Percentiles rank a stretch among this genome's conserved stretches.
Conservation (phyloP, 2,797 vertebrate species). For the Spea hammondii region DNA sequence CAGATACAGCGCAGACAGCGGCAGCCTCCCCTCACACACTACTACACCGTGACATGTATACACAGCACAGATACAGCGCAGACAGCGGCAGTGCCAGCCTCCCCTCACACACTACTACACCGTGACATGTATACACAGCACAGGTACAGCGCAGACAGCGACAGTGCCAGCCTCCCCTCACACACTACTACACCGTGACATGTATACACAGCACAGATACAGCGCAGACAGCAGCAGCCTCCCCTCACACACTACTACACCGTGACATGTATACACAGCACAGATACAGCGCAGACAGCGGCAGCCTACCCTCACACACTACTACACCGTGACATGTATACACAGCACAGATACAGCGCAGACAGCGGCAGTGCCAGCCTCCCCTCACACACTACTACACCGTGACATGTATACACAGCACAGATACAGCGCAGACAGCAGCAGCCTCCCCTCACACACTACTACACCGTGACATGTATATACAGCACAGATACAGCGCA, state of each 20-base stretch:
- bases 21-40: constrained; percentile 14
- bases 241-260: background rate
- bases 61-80: no score
- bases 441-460: no score
- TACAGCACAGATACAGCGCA: background rate
- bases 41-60: background rate
- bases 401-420: background rate
- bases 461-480: background rate
- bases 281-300: background rate
- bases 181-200: background rate
- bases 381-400: background rate
- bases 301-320: constrained; percentile 12
- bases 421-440: no score
- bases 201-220: background rate
- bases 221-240: rapidly evolving
- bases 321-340: background rate
- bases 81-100: background rate
- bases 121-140: background rate
- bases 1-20: background rate
- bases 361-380: background rate
- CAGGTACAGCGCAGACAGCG: no score
- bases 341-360: no score
- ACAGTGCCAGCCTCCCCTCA: no score
- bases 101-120: background rate
- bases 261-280: background rate